phyloP scores from a whole-genome alignment of 1,140 invertebrate genomes.

The Chironomus striatipennis region DNA sequence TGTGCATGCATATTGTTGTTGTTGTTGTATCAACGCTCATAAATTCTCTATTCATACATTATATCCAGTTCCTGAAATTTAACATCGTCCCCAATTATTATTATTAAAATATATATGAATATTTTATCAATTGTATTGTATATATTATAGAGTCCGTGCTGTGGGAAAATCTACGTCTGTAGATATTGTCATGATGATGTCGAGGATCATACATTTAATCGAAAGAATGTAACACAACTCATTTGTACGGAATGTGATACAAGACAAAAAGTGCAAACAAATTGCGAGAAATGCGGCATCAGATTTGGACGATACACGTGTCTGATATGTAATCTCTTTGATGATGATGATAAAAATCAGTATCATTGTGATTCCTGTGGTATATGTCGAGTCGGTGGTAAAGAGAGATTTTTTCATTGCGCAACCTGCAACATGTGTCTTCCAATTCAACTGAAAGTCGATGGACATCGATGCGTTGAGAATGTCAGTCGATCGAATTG shows the following conservation, averaged over 20 bases:
- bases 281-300: slow-evolving; percentile 63
- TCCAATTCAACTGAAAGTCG: slow-evolving; percentile 59
- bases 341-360: slow-evolving; percentile 78
- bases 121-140: too few relatives aligned
- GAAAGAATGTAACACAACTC: slow-evolving; percentile 70
- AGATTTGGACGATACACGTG: slow-evolving; percentile 79
- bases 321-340: slow-evolving; percentile 77
- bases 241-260: slow-evolving; percentile 72
- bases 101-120: too few relatives aligned
- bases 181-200: slow-evolving; percentile 83
- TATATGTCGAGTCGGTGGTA: slow-evolving; percentile 76
- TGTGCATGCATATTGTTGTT: slow-evolving; percentile 30
- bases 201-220: slow-evolving; percentile 70
- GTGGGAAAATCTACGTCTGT: slow-evolving; percentile 78
- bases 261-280: slow-evolving; percentile 68
- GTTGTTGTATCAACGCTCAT: slow-evolving; percentile 25
- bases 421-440: slow-evolving; percentile 80
- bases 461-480: slow-evolving; percentile 77
- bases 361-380: slow-evolving; percentile 85
- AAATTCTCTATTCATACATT: slow-evolving; percentile 19
- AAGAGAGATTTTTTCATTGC: slow-evolving; percentile 81
- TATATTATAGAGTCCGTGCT: slow-evolving; percentile 72
- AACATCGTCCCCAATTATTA: too few relatives aligned
- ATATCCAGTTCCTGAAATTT: slow-evolving; percentile 26
- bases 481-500: slow-evolving; percentile 78